phyloP scores from a whole-genome alignment of 2,113 vertebrate genomes.

The Daboia siamensis region DNA sequence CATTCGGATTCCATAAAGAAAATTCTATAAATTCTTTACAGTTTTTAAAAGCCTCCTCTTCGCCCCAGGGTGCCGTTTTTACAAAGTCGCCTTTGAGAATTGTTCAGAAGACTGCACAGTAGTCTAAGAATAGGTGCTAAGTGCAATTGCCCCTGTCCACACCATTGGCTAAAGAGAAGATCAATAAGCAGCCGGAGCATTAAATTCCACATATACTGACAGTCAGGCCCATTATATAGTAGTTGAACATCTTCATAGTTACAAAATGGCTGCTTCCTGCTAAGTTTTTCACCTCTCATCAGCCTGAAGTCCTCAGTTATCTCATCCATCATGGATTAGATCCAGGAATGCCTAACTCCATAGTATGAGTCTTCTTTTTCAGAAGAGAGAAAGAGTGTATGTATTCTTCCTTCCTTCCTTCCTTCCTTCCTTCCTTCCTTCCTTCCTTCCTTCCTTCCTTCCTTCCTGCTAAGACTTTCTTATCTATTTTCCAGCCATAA shows the following conservation, averaged over 20 bases:
- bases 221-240: slow-evolving; percentile 59
- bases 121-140: slow-evolving; percentile 66
- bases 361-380: not conserved
- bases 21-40: rapidly evolving
- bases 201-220: slow-evolving; percentile 73
- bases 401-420: not conserved
- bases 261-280: slow-evolving; percentile 39
- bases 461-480: not conserved
- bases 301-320: slow-evolving; percentile 14
- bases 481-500: not conserved
- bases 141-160: slow-evolving; percentile 55
- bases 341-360: slow-evolving; percentile 25
- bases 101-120: slow-evolving; percentile 71
- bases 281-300: slow-evolving; percentile 2
- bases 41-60: slow-evolving; percentile 29
- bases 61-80: slow-evolving; percentile 19
- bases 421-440: not conserved
- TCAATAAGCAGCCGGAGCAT: slow-evolving; percentile 78
- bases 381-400: slow-evolving; percentile 12
- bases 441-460: not conserved
- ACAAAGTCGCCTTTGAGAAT: slow-evolving; percentile 35
- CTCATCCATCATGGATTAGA: not conserved
- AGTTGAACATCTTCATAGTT: slow-evolving; percentile 30
- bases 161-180: slow-evolving; percentile 55
- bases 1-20: slow-evolving; percentile 10